A percentile compares a stretch with the other conserved stretches of the same genome.
These are phyloP conservation scores for Bhutanitis thaidina DNA, from an alignment of 2,888 invertebrate genomes.

Conservation along the genomic window DNA sequence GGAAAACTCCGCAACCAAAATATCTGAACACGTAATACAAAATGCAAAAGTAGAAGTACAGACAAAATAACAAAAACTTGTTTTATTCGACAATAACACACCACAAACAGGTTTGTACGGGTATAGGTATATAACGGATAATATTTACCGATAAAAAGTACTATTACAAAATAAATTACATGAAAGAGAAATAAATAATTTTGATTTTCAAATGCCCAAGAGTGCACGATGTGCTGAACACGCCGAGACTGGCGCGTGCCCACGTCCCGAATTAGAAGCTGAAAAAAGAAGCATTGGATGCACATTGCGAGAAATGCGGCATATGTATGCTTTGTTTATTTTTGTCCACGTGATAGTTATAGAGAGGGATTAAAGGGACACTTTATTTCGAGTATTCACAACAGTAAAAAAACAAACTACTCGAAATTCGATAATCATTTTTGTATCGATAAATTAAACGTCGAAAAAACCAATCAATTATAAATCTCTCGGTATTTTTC, in stretches of 20 bases:
- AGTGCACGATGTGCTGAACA: slow-evolving; percentile 57
- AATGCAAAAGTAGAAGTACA: slow-evolving; percentile 3
- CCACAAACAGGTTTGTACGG: slow-evolving; percentile 3
- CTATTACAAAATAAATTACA: slow-evolving; percentile 16
- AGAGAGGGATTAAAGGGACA: slow-evolving; percentile 29
- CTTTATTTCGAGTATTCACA: slow-evolving; percentile 18
- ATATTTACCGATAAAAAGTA: slow-evolving; percentile 50
- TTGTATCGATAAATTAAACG: too few species aligned
- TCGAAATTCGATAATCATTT: not conserved
- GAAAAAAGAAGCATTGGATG: slow-evolving; percentile 60
- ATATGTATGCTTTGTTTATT: slow-evolving; percentile 55
- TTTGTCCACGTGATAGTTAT: slow-evolving; percentile 37
- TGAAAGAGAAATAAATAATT: slow-evolving; percentile 27
- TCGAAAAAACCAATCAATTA: too few species aligned
- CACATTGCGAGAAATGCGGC: slow-evolving; percentile 72
- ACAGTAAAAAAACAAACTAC: slow-evolving; percentile 12
- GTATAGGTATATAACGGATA: slow-evolving; percentile 14
- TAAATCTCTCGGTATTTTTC: too few species aligned
- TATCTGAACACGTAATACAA: slow-evolving; percentile 4
- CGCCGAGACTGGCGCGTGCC: slow-evolving; percentile 69
- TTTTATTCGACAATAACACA: slow-evolving; percentile 2
- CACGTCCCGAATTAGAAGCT: slow-evolving; percentile 72
- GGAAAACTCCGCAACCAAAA: not conserved
- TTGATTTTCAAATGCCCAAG: slow-evolving; percentile 36
- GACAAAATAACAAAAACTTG: slow-evolving; percentile 1